Conservation (phyloP, 2,888 invertebrate genomes). For the Geophilus truncorum region DNA sequence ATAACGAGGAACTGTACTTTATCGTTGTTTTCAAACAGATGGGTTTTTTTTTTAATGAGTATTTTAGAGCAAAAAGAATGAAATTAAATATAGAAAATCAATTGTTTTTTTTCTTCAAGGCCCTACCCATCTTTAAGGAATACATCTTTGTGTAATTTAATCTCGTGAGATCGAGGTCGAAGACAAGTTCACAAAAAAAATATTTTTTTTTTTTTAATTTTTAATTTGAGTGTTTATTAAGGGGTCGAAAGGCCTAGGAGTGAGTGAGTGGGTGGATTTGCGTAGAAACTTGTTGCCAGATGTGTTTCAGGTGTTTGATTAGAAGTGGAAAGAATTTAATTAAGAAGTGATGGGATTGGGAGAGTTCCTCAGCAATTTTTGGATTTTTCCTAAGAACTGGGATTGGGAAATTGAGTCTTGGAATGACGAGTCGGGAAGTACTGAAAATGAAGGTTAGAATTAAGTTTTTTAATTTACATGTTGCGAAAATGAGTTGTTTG, state of each 20-base stretch:
- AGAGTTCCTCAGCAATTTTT: neutral
- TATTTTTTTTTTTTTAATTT: neutral
- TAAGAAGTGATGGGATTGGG: neutral
- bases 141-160: neutral
- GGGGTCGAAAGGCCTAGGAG: neutral
- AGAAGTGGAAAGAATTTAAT: neutral
- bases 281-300: neutral
- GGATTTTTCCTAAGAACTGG: neutral
- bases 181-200: neutral
- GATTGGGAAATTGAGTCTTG: neutral
- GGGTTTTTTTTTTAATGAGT: too few species aligned
- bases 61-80: neutral
- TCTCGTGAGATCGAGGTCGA: neutral
- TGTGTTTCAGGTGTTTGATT: conserved; percentile 1
- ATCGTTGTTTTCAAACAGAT: neutral
- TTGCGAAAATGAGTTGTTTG: too few species aligned
- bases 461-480: too few species aligned
- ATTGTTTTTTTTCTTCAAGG: neutral
- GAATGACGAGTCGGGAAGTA: neutral
- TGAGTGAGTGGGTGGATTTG: neutral
- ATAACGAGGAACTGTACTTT: neutral
- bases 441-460: neutral
- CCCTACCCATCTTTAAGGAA: neutral
- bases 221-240: neutral
- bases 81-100: neutral